These are phyloP conservation scores for Polyommatus iphigenia DNA, from an alignment of 2,888 invertebrate species.

Conservation along the genomic window DNA sequence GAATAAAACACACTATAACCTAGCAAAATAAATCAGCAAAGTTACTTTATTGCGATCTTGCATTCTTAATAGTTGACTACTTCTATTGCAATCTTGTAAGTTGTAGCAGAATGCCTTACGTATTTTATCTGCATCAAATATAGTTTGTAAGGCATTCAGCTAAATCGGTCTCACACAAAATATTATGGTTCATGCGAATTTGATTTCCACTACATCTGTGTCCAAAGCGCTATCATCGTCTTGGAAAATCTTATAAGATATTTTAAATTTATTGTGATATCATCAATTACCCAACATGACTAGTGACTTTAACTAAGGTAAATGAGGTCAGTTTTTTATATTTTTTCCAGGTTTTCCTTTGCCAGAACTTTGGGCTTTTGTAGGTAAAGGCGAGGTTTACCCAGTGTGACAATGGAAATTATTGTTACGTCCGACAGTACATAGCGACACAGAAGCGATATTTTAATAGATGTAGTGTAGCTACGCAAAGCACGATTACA, in stretches of 20 bases:
- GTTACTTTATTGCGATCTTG: not conserved
- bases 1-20: not conserved
- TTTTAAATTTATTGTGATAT: no score
- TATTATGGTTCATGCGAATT: not conserved
- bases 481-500: no score
- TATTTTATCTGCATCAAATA: not conserved
- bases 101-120: not conserved
- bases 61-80: not conserved
- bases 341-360: no score
- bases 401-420: no score
- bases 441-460: no score
- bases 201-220: not conserved
- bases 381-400: no score
- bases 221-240: not conserved
- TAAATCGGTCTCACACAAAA: not conserved
- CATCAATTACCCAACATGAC: not conserved
- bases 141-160: not conserved
- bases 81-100: not conserved
- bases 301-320: no score
- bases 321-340: no score
- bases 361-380: no score
- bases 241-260: not conserved
- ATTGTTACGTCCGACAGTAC: no score
- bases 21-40: not conserved
- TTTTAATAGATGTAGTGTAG: no score